A percentile compares a stretch with the other conserved stretches of the same genome.
These are phyloP conservation scores for Tetramorium alpestre DNA, from an alignment of 1,140 invertebrate species.

Conservation along the genomic window DNA sequence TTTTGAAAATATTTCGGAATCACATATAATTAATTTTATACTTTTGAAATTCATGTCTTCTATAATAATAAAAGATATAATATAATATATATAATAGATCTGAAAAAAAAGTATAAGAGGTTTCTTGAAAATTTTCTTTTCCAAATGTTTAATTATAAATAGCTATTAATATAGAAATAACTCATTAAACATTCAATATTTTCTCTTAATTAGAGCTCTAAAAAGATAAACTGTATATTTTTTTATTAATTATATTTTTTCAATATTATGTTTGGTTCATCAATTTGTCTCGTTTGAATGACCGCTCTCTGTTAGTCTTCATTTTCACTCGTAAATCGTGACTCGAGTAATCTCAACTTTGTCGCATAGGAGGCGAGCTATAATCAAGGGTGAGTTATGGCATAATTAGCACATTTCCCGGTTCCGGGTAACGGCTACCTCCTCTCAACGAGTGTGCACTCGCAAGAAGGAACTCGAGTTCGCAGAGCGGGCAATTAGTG, in stretches of 20 bases:
- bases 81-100: too few species aligned
- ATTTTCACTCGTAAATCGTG: conserved; percentile 20
- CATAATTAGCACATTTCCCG: conserved; percentile 46
- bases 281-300: neutral
- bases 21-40: neutral
- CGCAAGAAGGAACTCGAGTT: conserved; percentile 24
- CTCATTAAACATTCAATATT: neutral
- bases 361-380: conserved; percentile 32
- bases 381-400: conserved; percentile 40
- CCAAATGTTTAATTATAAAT: neutral
- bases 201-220: neutral
- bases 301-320: neutral
- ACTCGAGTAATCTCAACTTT: conserved; percentile 41
- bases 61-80: too few species aligned
- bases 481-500: conserved; percentile 19
- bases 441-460: conserved; percentile 19
- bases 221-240: neutral
- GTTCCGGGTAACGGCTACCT: neutral
- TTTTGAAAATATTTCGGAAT: neutral
- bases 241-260: neutral
- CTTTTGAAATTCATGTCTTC: neutral
- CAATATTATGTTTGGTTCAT: neutral
- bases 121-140: neutral
- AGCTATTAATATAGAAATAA: too few species aligned
- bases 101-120: too few species aligned